A percentile compares a stretch with the other conserved stretches of the same genome.
These are phyloP conservation scores for Heliconius erato DNA, from an alignment of 2,888 invertebrate genomes.

Conservation along the genomic window DNA sequence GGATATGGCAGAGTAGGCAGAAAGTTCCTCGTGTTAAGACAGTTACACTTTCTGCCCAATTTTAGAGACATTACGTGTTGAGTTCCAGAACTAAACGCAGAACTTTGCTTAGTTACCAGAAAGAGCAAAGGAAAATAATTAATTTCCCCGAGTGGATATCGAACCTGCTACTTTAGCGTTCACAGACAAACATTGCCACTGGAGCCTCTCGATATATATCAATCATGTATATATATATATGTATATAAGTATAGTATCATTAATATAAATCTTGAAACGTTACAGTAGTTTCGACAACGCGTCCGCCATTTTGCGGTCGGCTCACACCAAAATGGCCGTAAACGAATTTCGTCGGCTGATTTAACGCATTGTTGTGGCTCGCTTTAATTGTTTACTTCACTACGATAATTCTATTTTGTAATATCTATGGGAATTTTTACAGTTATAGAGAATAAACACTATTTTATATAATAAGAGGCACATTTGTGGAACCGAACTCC, in stretches of 20 bases:
- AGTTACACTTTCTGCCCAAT: too few species aligned
- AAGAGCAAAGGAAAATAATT: neutral
- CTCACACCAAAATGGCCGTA: slow-evolving; percentile 67
- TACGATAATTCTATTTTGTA: slow-evolving; percentile 16
- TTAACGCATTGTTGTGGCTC: slow-evolving; percentile 53
- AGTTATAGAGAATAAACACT: neutral
- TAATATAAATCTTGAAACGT: slow-evolving; percentile 43
- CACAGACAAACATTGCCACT: neutral
- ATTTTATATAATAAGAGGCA: neutral
- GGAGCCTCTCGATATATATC: neutral
- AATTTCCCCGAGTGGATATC: neutral
- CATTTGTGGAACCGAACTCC: too few species aligned
- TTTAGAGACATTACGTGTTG: neutral
- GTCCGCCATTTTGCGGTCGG: slow-evolving; percentile 70
- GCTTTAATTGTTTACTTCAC: slow-evolving; percentile 48
- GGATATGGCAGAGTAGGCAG: too few species aligned
- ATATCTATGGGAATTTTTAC: slow-evolving; percentile 7
- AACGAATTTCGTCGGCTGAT: slow-evolving; percentile 57
- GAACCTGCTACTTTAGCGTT: neutral
- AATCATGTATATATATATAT: neutral
- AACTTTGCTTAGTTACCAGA: neutral
- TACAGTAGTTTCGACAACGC: slow-evolving; percentile 42
- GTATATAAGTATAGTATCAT: neutral
- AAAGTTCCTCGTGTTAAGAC: too few species aligned
- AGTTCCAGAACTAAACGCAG: neutral